Base-by-base conservation (phyloP, 1,140 invertebrate species). In the Zaprionus ornatus region DNA sequence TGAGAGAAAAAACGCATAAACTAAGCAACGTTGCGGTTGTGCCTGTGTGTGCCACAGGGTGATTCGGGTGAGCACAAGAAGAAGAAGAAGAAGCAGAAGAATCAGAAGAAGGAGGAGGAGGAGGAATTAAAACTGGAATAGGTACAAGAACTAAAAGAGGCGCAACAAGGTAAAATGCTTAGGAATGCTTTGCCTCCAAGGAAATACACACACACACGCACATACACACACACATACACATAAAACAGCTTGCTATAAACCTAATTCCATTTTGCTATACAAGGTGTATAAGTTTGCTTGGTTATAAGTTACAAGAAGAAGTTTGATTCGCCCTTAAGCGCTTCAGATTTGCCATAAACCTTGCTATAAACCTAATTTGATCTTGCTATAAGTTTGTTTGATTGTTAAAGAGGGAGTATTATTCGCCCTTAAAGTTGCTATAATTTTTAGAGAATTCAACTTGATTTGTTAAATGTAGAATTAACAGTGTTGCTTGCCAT, bases 41-140 rank as follows among this genome's bases (percentile, higher is more conserved):
- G 37, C 37, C 37, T n/a, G n/a, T 17, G 15, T n/a, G n/a, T 40
- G 52, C 64, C 64, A 74, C 71, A 68, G 71, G 65, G 70, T 62
- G 71, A 48, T 35, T 69, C 65, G 45, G 50, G 72, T 68, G 27
- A 60, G 29, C 56, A 66, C 21, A 2, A 45, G 32, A 50, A 65
- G 35, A 2, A 17, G 6, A n/a, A 42, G 40, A 7, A 42, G 40
- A 6, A 32, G 29, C 6, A 40, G 37, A 4, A 15, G 37, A 4
- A 40, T 2, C 15, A 40, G 37, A n/a, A n/a, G 37, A 6, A 40
- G 37, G n/a, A 45, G 40, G 40, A 17, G 21, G 7, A 13, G 7
- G 32, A 55, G 25, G 17, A 29, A 57, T 42, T 66, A 37, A 27
- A 48, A 48, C 19, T 42, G 59, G 15, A 61, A 61, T 42, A 50